A percentile compares a stretch with the other conserved stretches of the same genome.
These are phyloP conservation scores for Strix occidentalis DNA, from an alignment of 2,797 vertebrate species.

Conservation along the genomic window DNA sequence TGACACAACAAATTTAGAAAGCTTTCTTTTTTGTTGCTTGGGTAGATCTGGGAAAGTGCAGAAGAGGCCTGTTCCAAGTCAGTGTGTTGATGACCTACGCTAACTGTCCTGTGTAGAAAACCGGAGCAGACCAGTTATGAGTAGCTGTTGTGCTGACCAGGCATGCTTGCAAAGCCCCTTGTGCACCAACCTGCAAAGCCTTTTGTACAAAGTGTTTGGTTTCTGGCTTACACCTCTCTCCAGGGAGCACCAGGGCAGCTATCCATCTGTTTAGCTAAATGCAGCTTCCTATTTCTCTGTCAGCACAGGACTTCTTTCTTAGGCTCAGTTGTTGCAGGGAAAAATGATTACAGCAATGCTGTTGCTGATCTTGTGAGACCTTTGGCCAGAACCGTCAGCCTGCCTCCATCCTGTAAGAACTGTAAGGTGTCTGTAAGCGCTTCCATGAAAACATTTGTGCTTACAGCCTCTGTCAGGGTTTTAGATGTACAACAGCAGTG, in stretches of 20 bases:
- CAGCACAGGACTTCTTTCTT: neutral
- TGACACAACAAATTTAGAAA: neutral
- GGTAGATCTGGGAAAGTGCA: neutral
- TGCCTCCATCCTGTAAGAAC: neutral
- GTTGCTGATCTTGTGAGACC: neutral
- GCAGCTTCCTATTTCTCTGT: neutral
- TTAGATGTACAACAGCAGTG: neutral
- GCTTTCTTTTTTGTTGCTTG: neutral
- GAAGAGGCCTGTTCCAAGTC: neutral
- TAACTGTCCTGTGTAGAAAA: neutral
- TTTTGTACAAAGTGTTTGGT: neutral
- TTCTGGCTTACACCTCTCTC: neutral
- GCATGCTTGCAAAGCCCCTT: neutral
- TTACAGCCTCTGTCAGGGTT: neutral
- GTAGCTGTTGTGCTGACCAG: neutral
- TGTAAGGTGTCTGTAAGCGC: neutral
- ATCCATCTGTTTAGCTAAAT: accelerated
- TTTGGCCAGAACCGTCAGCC: neutral
- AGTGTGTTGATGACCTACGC: neutral
- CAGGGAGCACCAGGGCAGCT: neutral
- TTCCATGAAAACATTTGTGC: neutral
- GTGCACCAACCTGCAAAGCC: neutral
- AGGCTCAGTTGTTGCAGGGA: too few relatives aligned
- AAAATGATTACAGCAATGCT: neutral
- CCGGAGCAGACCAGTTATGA: neutral